A percentile compares a stretch with the other conserved stretches of the same genome.
Conservation (phyloP, 2,888 invertebrate genomes). For the Griposia aprilina region DNA sequence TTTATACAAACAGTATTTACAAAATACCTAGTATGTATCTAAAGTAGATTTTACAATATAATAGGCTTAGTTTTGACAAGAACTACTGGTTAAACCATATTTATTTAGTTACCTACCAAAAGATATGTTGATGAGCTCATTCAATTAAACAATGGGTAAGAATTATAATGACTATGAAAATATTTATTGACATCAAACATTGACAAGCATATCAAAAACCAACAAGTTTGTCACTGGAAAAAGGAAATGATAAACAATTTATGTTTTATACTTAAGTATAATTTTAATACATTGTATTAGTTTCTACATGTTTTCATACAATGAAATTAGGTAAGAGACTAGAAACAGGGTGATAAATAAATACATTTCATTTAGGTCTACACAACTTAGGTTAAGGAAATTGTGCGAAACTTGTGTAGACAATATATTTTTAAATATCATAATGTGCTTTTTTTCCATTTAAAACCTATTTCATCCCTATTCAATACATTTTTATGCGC, state of each 20-base stretch:
- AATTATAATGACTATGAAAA: background rate
- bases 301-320: conserved; percentile 46
- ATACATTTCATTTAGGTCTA: conserved; percentile 51
- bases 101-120: background rate
- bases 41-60: conserved; percentile 1
- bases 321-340: conserved; percentile 44
- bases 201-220: background rate
- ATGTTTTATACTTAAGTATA: background rate
- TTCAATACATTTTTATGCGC: background rate
- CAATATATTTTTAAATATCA: conserved; percentile 46
- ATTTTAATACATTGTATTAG: conserved; percentile 13
- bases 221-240: background rate
- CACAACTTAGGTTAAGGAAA: conserved; percentile 45
- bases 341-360: conserved; percentile 44
- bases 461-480: conserved; percentile 3
- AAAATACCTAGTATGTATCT: conserved; percentile 4
- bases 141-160: background rate
- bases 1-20: conserved; percentile 39
- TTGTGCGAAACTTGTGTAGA: conserved; percentile 27
- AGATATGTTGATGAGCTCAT: background rate
- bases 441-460: conserved; percentile 26
- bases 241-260: background rate
- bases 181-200: no score
- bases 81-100: conserved; percentile 10
- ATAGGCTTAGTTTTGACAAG: conserved; percentile 11